Evolutionary conservation across 2,888 invertebrate species (phyloP).

Genomic region (Thymelicus sylvestris): DNA sequence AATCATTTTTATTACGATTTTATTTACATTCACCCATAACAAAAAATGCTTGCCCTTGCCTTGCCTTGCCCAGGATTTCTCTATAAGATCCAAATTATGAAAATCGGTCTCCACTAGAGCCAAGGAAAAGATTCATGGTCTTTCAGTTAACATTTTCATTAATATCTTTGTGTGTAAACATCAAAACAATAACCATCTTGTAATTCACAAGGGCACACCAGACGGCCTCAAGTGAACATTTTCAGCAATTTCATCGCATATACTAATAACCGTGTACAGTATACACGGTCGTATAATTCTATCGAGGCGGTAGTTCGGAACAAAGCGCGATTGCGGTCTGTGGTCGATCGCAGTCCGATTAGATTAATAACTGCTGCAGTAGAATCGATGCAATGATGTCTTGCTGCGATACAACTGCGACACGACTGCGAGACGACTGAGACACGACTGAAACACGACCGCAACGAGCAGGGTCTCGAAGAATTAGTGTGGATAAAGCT

Average conservation of each 20-base stretch:
- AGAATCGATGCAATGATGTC: conserved; percentile 37
- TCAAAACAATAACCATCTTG: neutral
- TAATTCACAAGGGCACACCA: neutral
- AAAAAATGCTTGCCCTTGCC: no score
- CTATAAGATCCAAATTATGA: no score
- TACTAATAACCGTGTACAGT: conserved; percentile 1
- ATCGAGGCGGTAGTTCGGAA: conserved; percentile 25
- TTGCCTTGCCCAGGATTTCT: no score
- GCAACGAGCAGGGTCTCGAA: neutral
- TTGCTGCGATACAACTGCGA: conserved; percentile 13
- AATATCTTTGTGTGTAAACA: no score
- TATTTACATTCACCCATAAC: no score
- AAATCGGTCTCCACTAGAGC: no score
- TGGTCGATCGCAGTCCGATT: conserved; percentile 45
- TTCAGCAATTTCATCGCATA: conserved; percentile 10
- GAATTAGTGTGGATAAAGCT: neutral
- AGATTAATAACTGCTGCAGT: conserved; percentile 50
- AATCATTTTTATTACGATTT: no score
- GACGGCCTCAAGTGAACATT: neutral
- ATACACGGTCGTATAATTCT: conserved; percentile 18
- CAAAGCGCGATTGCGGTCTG: conserved; percentile 42
- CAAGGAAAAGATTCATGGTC: no score
- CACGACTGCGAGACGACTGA: neutral
- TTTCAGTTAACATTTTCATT: no score
- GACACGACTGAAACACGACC: neutral